Conservation (phyloP, 2,797 vertebrate genomes). For the Tragelaphus eurycerus region DNA sequence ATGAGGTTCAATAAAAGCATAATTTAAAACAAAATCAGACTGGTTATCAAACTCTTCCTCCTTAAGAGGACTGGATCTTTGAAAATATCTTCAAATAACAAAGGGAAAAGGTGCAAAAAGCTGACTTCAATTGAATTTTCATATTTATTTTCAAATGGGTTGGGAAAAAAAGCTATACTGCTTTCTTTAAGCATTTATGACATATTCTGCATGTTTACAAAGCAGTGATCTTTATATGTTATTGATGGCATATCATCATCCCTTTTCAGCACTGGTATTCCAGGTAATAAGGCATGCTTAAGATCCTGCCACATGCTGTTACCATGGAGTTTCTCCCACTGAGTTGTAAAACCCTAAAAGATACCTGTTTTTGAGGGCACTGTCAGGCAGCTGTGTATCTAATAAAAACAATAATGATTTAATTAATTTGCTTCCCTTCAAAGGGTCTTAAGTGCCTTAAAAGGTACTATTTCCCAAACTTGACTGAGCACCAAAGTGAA, state of each 20-base stretch:
- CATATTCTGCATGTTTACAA: neutral
- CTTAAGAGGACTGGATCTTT: neutral
- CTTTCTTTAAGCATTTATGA: neutral
- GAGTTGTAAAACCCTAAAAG: neutral
- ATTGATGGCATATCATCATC: neutral
- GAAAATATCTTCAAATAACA: neutral
- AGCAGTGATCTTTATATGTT: conserved; percentile 1
- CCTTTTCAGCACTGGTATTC: neutral
- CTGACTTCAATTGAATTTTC: neutral
- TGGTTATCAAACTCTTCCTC: neutral
- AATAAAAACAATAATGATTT: neutral
- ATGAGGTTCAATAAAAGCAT: neutral
- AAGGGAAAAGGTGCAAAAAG: neutral
- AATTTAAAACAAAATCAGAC: neutral
- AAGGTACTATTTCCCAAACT: conserved; percentile 3
- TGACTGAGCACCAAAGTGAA: neutral
- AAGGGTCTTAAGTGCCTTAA: neutral
- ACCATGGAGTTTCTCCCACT: neutral
- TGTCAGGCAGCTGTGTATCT: neutral
- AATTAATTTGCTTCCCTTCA: conserved; percentile 23
- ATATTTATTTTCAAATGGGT: neutral
- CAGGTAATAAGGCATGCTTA: neutral
- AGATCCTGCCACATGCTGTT: neutral
- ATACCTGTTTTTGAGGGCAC: conserved; percentile 9
- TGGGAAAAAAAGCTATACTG: neutral